These are phyloP conservation scores for Onychostoma macrolepis DNA, from an alignment of 2,113 vertebrate genomes.

Conservation along the genomic window DNA sequence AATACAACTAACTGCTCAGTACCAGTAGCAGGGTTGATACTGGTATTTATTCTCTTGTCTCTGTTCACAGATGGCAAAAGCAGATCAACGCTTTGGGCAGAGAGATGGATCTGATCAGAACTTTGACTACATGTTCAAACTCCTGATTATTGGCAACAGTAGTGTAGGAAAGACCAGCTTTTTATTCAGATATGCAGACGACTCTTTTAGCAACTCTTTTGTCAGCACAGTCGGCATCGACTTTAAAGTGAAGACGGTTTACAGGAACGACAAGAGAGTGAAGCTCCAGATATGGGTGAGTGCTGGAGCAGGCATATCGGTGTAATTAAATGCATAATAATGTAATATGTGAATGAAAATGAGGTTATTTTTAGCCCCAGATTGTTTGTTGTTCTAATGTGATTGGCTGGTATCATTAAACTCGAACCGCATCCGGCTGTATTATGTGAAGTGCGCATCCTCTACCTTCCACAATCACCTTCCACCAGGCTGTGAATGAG, in stretches of 20 bases:
- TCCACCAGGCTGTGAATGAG: conserved; percentile 45
- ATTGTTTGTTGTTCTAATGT: neutral
- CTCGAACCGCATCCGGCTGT: neutral
- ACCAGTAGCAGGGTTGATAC: neutral
- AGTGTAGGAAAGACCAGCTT: conserved; percentile 98
- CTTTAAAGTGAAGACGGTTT: conserved; percentile 99
- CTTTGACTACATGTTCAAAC: conserved; percentile 99
- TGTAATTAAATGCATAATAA: neutral
- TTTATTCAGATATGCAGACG: conserved; percentile 94
- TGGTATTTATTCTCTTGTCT: conserved; percentile 44
- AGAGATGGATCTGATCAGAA: conserved; percentile 97
- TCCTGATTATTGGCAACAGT: conserved; percentile 98
- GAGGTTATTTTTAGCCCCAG: neutral
- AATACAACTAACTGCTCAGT: neutral
- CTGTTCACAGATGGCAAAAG: conserved; percentile 91
- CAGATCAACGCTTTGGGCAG: conserved; percentile 88
- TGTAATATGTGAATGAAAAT: neutral
- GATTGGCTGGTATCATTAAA: conserved; percentile 8
- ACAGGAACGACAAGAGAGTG: conserved; percentile 95
- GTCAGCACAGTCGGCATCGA: conserved; percentile 98
- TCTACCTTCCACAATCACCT: neutral
- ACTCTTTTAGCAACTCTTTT: conserved; percentile 95
- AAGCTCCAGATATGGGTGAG: conserved; percentile 99
- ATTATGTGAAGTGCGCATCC: neutral
- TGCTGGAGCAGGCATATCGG: conserved; percentile 46